phyloP scores from a whole-genome alignment of 2,113 vertebrate genomes.

The Vidua chalybeata region DNA sequence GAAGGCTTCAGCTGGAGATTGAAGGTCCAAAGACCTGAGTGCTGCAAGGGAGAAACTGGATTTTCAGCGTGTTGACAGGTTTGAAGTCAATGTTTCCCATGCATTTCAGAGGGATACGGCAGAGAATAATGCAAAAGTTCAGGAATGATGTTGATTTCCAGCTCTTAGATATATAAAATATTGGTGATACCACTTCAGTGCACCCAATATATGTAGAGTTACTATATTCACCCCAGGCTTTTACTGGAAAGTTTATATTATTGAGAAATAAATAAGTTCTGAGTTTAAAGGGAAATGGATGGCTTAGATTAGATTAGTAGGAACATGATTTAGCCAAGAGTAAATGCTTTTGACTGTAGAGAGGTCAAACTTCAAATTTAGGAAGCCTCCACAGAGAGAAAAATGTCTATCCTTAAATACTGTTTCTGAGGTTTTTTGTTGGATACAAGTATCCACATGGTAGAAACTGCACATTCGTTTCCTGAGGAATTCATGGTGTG shows the following conservation, averaged over 20 bases:
- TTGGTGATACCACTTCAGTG: not conserved
- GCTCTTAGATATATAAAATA: not conserved
- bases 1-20: not conserved
- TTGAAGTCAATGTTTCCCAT: not conserved
- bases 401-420: slow-evolving; percentile 15
- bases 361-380: slow-evolving; percentile 1
- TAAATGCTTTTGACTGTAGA: not conserved
- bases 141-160: not conserved
- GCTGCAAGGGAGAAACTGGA: not conserved
- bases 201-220: not conserved
- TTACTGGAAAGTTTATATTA: not conserved
- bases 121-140: not conserved
- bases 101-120: not conserved
- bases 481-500: slow-evolving; percentile 56
- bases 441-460: slow-evolving; percentile 20
- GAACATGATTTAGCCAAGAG: not conserved
- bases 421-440: slow-evolving; percentile 25
- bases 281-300: not conserved
- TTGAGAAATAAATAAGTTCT: not conserved
- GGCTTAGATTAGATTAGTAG: not conserved
- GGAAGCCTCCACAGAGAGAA: not conserved
- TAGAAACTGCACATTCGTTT: slow-evolving; percentile 26
- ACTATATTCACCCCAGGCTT: not conserved
- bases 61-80: not conserved
- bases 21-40: not conserved